A percentile compares a stretch with the other conserved stretches of the same genome.
Conservation (phyloP, 1,140 invertebrate species). For the Andricus grossulariae region DNA sequence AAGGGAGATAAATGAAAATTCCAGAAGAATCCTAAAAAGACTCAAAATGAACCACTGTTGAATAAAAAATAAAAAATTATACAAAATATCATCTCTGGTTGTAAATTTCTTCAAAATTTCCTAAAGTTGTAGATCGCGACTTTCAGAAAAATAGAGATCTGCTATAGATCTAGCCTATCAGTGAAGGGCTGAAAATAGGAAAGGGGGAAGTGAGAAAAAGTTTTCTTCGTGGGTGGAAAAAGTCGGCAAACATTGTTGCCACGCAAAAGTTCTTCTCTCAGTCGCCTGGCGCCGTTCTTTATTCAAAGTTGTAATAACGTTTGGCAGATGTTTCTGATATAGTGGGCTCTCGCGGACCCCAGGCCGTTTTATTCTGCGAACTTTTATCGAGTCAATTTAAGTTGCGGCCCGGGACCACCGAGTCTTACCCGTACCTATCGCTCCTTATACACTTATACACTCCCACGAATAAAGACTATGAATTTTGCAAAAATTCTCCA, state of each 20-base stretch:
- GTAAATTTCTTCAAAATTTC: background rate
- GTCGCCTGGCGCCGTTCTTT: slow-evolving; percentile 67
- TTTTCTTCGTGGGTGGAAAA: slow-evolving; percentile 51
- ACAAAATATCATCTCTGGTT: background rate
- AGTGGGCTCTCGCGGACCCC: slow-evolving; percentile 60
- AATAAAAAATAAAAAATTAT: background rate
- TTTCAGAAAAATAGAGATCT: slow-evolving; percentile 14
- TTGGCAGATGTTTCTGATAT: slow-evolving; percentile 77
- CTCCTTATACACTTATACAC: background rate
- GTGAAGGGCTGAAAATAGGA: background rate
- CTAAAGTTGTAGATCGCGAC: background rate
- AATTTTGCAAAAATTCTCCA: slow-evolving; percentile 24
- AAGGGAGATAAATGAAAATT: too few relatives aligned
- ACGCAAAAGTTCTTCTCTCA: slow-evolving; percentile 49
- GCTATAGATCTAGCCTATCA: slow-evolving; percentile 4
- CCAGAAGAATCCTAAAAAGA: too few relatives aligned
- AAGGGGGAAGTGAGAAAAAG: slow-evolving; percentile 51
- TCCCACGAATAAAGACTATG: slow-evolving; percentile 10
- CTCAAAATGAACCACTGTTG: background rate
- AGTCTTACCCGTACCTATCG: slow-evolving; percentile 48
- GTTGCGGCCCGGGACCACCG: slow-evolving; percentile 66
- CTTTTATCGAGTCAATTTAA: slow-evolving; percentile 77
- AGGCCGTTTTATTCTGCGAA: slow-evolving; percentile 72
- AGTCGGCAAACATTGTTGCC: slow-evolving; percentile 50
- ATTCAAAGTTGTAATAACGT: slow-evolving; percentile 77